Evolutionary conservation across 2,888 invertebrate genomes (phyloP).

Genomic region (Omphaloscelis lunosa): DNA sequence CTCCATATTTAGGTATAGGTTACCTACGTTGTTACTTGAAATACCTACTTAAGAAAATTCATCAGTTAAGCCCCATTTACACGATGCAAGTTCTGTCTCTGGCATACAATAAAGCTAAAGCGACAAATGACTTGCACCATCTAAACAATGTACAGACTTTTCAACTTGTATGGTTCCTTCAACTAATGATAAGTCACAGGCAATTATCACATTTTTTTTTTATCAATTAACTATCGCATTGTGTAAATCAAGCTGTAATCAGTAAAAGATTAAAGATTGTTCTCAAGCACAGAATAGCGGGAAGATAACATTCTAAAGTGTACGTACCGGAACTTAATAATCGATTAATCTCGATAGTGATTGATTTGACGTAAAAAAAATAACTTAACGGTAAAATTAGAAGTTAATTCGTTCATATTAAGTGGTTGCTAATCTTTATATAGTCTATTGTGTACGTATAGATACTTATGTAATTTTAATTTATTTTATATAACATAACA

Average conservation of each 20-base stretch:
- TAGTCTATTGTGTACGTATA: background rate
- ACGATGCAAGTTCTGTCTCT: background rate
- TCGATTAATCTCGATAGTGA: slow-evolving; percentile 1
- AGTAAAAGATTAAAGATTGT: slow-evolving; percentile 13
- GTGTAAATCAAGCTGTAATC: background rate
- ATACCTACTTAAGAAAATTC: background rate
- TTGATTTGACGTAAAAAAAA: background rate
- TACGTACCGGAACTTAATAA: slow-evolving; percentile 5
- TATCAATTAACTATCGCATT: background rate
- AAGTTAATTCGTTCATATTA: background rate
- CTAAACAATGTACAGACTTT: background rate
- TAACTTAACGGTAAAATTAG: slow-evolving; percentile 2
- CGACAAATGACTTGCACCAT: background rate
- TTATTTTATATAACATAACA: background rate
- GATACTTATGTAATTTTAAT: too few relatives aligned
- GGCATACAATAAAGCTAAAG: background rate
- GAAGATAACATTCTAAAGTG: slow-evolving; percentile 24
- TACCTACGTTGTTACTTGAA: background rate
- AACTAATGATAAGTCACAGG: background rate
- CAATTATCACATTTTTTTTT: background rate
- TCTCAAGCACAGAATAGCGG: background rate
- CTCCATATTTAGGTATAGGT: background rate
- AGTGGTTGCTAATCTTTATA: background rate
- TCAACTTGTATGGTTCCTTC: background rate
- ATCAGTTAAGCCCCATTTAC: background rate